These are phyloP conservation scores for Vespertilio murinus DNA, from an alignment of 2,797 vertebrate species.

Conservation along the genomic window DNA sequence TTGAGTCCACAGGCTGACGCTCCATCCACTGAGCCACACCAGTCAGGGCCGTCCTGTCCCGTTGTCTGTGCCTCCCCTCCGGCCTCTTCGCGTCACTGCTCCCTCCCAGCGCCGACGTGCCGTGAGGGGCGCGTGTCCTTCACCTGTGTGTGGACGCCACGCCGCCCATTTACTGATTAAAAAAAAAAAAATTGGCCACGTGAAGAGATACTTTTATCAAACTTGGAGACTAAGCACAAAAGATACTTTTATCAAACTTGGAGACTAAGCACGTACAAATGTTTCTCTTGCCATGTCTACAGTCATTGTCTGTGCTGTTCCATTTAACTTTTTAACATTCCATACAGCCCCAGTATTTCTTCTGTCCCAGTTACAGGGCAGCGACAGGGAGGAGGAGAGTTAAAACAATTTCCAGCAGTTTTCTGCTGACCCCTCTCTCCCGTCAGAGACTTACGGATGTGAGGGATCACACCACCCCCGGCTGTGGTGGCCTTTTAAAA, in stretches of 20 bases:
- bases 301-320: slow-evolving; percentile 86
- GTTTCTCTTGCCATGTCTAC: slow-evolving; percentile 77
- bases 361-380: slow-evolving; percentile 87
- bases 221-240: too few species aligned
- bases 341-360: slow-evolving; percentile 82
- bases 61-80: background rate
- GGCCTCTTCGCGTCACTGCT: background rate
- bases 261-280: slow-evolving; percentile 91
- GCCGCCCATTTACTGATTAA: background rate
- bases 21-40: too few species aligned
- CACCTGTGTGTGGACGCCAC: background rate
- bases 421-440: slow-evolving; percentile 99
- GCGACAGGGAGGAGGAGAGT: slow-evolving; percentile 71
- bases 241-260: slow-evolving; percentile 83
- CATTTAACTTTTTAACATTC: slow-evolving; percentile 83
- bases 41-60: background rate
- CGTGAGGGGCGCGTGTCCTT: background rate
- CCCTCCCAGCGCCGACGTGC: background rate
- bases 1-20: too few species aligned
- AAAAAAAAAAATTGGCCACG: too few species aligned
- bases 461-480: slow-evolving; percentile 97
- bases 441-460: slow-evolving; percentile 99
- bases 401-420: slow-evolving; percentile 86
- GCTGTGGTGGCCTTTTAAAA: slow-evolving; percentile 98
- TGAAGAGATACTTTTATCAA: too few species aligned